A percentile compares a stretch with the other conserved stretches of the same genome.
Evolutionary conservation across 1,140 invertebrate species (phyloP).

Genomic region (Listronotus oregonensis): DNA sequence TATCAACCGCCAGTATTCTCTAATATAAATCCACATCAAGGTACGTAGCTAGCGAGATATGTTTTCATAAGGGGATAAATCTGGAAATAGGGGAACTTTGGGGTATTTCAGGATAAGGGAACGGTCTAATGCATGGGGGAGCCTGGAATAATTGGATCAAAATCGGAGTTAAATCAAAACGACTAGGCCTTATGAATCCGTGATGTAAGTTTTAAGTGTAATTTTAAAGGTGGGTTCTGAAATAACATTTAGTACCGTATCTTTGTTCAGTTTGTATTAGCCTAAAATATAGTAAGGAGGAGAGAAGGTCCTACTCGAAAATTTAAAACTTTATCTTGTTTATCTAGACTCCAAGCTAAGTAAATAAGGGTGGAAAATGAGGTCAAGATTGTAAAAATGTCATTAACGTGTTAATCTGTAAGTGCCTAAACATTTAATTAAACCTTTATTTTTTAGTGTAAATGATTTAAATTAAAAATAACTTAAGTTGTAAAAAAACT

Average conservation of each 20-base stretch:
- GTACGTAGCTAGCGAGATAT: constrained; percentile 31
- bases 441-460: too few relatives aligned
- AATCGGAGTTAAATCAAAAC: constrained; percentile 30
- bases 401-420: too few relatives aligned
- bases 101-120: constrained; percentile 22
- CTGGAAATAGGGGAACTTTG: constrained; percentile 23
- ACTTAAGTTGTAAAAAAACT: too few relatives aligned
- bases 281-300: too few relatives aligned
- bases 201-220: background rate
- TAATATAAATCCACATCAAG: constrained; percentile 33
- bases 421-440: too few relatives aligned
- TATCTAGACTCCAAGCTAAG: too few relatives aligned
- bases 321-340: too few relatives aligned
- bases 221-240: background rate
- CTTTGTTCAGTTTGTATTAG: background rate
- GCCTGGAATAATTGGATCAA: constrained; percentile 32
- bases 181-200: constrained; percentile 17
- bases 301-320: too few relatives aligned
- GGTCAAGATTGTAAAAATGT: too few relatives aligned
- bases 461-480: too few relatives aligned
- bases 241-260: constrained; percentile 4
- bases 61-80: constrained; percentile 32
- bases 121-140: constrained; percentile 33
- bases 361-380: too few relatives aligned
- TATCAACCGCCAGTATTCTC: constrained; percentile 24